phyloP scores from a whole-genome alignment of 2,888 invertebrate genomes.

The Eristalis pertinax region DNA sequence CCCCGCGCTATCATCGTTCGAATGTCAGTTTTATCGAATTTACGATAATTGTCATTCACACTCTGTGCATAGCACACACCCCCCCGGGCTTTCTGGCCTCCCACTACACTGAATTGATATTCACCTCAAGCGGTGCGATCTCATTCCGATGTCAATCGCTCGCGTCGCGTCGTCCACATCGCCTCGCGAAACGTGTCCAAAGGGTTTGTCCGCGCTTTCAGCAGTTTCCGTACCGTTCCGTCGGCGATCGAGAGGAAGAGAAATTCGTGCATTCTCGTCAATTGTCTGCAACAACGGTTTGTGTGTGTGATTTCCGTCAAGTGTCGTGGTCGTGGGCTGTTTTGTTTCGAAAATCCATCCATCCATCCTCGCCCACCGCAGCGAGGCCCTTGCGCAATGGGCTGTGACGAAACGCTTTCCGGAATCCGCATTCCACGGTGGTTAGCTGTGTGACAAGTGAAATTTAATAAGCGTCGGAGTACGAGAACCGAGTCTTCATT shows the following conservation, averaged over 20 bases:
- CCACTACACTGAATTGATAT: conserved; percentile 65
- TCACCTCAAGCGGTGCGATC: conserved; percentile 63
- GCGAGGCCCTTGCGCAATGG: background rate
- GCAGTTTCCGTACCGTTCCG: background rate
- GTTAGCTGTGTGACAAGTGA: conserved; percentile 31
- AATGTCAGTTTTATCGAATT: conserved; percentile 66
- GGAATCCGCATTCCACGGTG: background rate
- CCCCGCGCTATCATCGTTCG: conserved; percentile 47
- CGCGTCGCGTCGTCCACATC: conserved; percentile 53
- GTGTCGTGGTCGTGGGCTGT: background rate
- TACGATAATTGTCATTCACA: conserved; percentile 69
- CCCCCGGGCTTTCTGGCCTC: conserved; percentile 44
- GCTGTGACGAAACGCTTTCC: conserved; percentile 13
- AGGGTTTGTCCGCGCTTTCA: background rate
- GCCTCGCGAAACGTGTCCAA: conserved; percentile 28
- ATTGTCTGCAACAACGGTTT: background rate
- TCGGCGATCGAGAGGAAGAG: background rate
- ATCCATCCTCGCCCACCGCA: background rate
- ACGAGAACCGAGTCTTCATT: too few relatives aligned
- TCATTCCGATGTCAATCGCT: conserved; percentile 66
- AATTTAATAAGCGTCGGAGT: conserved; percentile 17
- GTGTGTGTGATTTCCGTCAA: background rate
- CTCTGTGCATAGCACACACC: conserved; percentile 11
- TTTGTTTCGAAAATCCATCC: background rate
- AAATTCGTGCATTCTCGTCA: background rate